Percentiles rank a stretch among this genome's conserved stretches.
Conservation (phyloP, 2,888 invertebrate species). For the Pseudoips prasinana region DNA sequence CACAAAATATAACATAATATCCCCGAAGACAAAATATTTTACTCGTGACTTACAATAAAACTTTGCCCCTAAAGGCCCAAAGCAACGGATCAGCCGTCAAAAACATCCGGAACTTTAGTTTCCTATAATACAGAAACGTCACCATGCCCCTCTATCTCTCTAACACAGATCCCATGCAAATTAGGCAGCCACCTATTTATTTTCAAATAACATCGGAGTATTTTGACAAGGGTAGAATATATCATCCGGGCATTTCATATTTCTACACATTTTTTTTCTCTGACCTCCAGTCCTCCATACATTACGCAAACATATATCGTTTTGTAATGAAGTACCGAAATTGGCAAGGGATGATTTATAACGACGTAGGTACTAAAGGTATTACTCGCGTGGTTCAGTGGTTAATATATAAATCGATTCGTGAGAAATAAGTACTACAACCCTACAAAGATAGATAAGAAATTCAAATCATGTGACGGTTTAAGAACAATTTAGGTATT, state of each 20-base stretch:
- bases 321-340: slow-evolving; percentile 41
- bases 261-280: slow-evolving; percentile 48
- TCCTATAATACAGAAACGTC: slow-evolving; percentile 25
- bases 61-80: slow-evolving; percentile 13
- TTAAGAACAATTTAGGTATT: too few relatives aligned
- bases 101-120: slow-evolving; percentile 22
- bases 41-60: background rate
- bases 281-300: slow-evolving; percentile 50
- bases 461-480: too few relatives aligned
- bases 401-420: background rate
- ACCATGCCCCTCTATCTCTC: slow-evolving; percentile 18
- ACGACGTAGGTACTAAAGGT: slow-evolving; percentile 28
- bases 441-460: too few relatives aligned
- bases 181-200: slow-evolving; percentile 50
- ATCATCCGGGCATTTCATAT: slow-evolving; percentile 57
- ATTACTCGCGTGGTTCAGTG: slow-evolving; percentile 1
- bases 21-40: too few relatives aligned
- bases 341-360: slow-evolving; percentile 35
- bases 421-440: too few relatives aligned
- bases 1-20: too few relatives aligned
- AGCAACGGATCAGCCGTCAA: slow-evolving; percentile 24
- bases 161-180: slow-evolving; percentile 42
- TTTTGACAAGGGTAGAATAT: slow-evolving; percentile 62
- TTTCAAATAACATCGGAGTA: slow-evolving; percentile 42
- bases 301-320: slow-evolving; percentile 42